Evolutionary conservation across 2,888 invertebrate genomes (phyloP).

Genomic region (Ectemnius lituratus): DNA sequence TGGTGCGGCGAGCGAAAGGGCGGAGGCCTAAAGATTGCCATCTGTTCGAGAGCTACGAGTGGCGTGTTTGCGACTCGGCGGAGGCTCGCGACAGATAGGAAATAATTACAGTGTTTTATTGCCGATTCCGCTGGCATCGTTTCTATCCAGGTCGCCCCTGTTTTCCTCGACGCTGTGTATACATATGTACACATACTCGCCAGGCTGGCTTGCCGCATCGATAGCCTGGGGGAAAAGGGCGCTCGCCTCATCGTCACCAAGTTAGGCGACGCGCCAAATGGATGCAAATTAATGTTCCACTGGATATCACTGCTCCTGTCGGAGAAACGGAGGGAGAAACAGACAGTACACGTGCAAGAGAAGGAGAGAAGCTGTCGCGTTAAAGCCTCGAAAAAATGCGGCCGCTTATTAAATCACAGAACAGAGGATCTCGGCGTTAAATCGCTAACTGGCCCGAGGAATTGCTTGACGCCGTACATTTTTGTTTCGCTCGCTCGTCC

Average conservation of each 20-base stretch:
- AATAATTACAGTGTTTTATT: constrained; percentile 12
- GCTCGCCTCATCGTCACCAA: constrained; percentile 2
- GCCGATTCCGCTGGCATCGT: constrained; percentile 6
- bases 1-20: background rate
- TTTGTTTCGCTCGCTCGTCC: no score
- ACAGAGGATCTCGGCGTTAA: no score
- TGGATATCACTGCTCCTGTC: background rate
- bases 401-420: no score
- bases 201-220: background rate
- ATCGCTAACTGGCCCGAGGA: no score
- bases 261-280: constrained; percentile 6
- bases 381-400: no score
- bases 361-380: no score
- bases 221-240: background rate
- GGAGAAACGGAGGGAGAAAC: no score
- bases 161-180: constrained; percentile 12
- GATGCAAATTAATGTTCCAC: constrained; percentile 5
- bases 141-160: constrained; percentile 12
- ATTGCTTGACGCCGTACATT: no score
- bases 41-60: constrained; percentile 2
- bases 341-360: no score
- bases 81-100: background rate
- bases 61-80: background rate
- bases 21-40: constrained; percentile 10
- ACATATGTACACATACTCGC: background rate